These are phyloP conservation scores for Axea sp. DNA, from an alignment of 2,888 invertebrate genomes.

Conservation along the genomic window DNA sequence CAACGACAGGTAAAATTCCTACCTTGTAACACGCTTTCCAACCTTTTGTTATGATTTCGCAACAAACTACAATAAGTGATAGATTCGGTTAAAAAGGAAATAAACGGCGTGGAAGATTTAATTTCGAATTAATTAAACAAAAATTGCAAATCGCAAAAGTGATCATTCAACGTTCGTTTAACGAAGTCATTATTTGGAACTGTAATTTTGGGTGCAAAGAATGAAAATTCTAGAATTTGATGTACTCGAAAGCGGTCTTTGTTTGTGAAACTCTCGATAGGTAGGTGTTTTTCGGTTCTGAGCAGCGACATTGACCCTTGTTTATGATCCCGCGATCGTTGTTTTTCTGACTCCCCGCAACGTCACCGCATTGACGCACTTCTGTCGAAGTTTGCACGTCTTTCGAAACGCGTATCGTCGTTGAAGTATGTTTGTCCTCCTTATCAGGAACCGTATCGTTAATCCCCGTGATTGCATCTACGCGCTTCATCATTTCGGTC, in stretches of 20 bases:
- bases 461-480: constrained; percentile 30
- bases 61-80: no score
- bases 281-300: background rate
- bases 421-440: constrained; percentile 47
- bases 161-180: no score
- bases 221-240: no score
- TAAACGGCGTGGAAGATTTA: no score
- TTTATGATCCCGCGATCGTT: background rate
- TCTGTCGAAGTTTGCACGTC: constrained; percentile 51
- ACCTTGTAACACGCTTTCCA: background rate
- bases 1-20: constrained; percentile 14
- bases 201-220: no score
- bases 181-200: no score
- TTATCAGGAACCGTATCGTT: constrained; percentile 36
- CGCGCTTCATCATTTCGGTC: constrained; percentile 17
- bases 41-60: no score
- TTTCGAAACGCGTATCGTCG: constrained; percentile 25
- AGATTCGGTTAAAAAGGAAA: no score
- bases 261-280: background rate
- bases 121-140: no score
- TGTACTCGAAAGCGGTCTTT: background rate
- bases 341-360: background rate
- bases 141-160: no score
- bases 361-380: constrained; percentile 17
- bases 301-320: constrained; percentile 4